Evolutionary conservation across 2,797 vertebrate species (phyloP), one percentile per base, ranked within the genome.

Genomic region (Catharus ustulatus): DNA sequence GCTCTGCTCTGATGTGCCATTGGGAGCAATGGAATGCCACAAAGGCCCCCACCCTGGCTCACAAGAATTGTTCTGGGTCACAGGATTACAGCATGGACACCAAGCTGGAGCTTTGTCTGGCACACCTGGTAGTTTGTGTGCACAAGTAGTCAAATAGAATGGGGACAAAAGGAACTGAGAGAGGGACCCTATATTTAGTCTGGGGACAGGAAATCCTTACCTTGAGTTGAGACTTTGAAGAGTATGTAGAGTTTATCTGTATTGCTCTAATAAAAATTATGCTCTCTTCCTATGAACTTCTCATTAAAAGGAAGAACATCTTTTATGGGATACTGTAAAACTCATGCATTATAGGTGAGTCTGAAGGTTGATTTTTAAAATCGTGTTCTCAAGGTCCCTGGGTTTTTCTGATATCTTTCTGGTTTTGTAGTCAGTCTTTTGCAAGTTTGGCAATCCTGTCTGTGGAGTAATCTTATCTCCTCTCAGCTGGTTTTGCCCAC

Each of bases 271-370:
- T 75, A 48, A 89, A 87, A 82, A 3, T 61, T n/a, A 46, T 8
- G 2, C 4, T 81, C 24, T 91, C 49, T 89, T 78, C 69, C 59
- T 69, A 42, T 90, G 58, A 89, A 69, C 4, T 77, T 54, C 59
- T 87, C 12, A 13, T 69, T 84, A 32, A 83, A 84, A 84, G 49
- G 48, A 78, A 94, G 46, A 48, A 63, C 48, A 76, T 73, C 3
- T 90, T 96, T 95, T 63, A 87, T 61, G 40, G 40, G 59, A 59
- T 54, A 15, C 26, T 67, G n/a, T 91, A 88, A 91, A 84, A 38
- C 22, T 67, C 45, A 26, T 48, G 26, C 24, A 34, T 19, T 19
- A 5, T 26, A 67, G 42, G 15, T 57, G 64, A 80, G 18, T 79
- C 40, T 61, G 49, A 91, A 67, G 52, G 63, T 73, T 75, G 84